A percentile compares a stretch with the other conserved stretches of the same genome.
phyloP scores from a whole-genome alignment of 2,113 vertebrate species.

The Tamias sibiricus region DNA sequence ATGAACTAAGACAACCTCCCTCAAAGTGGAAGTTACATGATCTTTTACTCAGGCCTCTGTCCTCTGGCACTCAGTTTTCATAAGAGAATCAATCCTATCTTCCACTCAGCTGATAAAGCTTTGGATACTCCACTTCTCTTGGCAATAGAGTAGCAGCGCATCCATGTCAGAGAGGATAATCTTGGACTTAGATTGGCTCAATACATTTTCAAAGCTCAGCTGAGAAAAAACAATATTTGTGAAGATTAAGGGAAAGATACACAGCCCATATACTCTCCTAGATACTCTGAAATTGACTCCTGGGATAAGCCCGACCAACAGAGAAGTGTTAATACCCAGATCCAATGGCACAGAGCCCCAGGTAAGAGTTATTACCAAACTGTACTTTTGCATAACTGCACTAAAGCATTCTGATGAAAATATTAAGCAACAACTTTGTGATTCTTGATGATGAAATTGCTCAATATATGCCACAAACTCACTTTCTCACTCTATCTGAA shows the following conservation, averaged over 20 bases:
- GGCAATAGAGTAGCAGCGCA: neutral
- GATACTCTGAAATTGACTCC: conserved; percentile 5
- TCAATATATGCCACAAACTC: neutral
- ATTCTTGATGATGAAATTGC: neutral
- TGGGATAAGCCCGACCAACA: neutral
- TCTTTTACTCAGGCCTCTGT: neutral
- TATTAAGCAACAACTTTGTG: neutral
- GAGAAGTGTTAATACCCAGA: conserved; percentile 7
- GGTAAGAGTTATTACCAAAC: neutral
- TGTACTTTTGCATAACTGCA: neutral
- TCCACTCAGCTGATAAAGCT: neutral
- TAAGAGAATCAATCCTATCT: neutral
- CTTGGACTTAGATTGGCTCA: conserved; percentile 1
- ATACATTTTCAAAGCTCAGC: conserved; percentile 26
- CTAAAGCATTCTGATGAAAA: neutral
- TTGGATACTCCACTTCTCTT: neutral
- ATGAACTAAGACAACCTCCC: neutral
- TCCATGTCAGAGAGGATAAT: neutral
- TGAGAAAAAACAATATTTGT: conserved; percentile 20
- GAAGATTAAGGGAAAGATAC: conserved; percentile 41
- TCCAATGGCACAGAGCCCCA: neutral
- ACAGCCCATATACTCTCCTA: neutral
- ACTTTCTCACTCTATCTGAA: neutral
- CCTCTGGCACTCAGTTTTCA: neutral
- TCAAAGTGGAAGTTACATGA: neutral